Evolutionary conservation across 2,888 invertebrate species (phyloP), one percentile per base, ranked within the genome.

Genomic region (Machimus rusticus): DNA sequence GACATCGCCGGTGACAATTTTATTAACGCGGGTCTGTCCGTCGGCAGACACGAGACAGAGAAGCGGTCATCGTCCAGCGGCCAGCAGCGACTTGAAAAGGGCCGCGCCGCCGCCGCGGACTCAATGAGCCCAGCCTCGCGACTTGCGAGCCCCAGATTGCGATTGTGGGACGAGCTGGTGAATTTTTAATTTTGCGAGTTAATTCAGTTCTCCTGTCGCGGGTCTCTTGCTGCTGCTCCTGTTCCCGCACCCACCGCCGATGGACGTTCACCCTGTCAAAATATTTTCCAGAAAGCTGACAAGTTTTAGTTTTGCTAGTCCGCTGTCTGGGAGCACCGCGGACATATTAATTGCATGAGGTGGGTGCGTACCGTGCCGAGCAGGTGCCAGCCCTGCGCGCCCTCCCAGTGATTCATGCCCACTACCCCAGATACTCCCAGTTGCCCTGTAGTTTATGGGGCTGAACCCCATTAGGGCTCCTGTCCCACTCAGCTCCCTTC

Each of bases 191-290:
- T 88, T 31, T 87, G 66, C 19, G 4, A 76, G 23, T 86, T 88
- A 88, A 88, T 88, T 88, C 74, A 88, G 78, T 87, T 88, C 76
- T 87, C 39, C 86, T 88, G 88, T 88, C 78, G n/a, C n/a, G 66
- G 31, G 4, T n/a, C 16, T 37, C 76, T 37, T 34, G 37, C 12
- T 66, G 14, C 34, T 31, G 43, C 39, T 77, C 43, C 66, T 34
- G 5, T 34, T 34, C 39, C 16, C 16, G 12, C 23, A 0, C 12
- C 57, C 34, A 12, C 5, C 28, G 8, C n/a, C 37, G 14, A 37
- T 39, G 66, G 57, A 66, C 9, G 34, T 81, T 37, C 23, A 39
- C 37, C 84, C 28, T 28, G 74, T 85, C 43, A 74, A 85, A 46
- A 43, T 31, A 85, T 74, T 31, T 84, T 74, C 46, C 51, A 85